Conservation (phyloP, 2,113 vertebrate genomes). For the Cygnus buccinator region DNA sequence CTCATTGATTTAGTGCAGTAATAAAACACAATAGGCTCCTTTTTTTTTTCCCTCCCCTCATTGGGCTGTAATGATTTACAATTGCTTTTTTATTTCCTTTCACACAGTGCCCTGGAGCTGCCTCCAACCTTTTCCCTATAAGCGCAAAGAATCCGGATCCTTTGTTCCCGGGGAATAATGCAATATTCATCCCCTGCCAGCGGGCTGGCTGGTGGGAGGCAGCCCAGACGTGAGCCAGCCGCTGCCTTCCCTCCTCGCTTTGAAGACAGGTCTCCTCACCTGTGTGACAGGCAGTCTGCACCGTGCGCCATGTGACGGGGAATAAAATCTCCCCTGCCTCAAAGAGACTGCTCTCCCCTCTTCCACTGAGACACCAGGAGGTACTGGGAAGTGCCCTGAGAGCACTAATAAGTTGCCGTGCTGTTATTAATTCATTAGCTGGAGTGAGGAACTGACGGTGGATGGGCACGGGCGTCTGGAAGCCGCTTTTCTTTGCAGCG, state of each 20-base stretch:
- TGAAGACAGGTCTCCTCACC: background rate
- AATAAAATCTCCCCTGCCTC: background rate
- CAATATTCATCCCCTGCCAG: background rate
- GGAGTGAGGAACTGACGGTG: background rate
- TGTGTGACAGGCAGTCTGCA: background rate
- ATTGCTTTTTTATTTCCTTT: slow-evolving; percentile 26
- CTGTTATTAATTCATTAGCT: background rate
- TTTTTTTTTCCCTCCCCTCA: background rate
- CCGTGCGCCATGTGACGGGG: background rate
- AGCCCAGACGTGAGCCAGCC: background rate
- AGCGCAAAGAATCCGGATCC: background rate
- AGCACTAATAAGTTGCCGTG: background rate
- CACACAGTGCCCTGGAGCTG: background rate
- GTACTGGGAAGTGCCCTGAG: background rate
- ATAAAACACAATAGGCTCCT: background rate
- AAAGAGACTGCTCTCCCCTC: background rate
- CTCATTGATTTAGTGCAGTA: background rate
- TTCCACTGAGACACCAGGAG: background rate
- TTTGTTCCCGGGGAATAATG: background rate
- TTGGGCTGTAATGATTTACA: background rate
- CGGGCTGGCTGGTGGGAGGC: background rate
- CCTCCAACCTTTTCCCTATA: slow-evolving; percentile 6
- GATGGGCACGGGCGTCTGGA: background rate
- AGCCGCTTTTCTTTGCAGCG: background rate
- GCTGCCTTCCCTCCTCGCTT: background rate